A percentile compares a stretch with the other conserved stretches of the same genome.
These are phyloP conservation scores for Drosophila bifasciata DNA, from an alignment of 1,140 invertebrate species.

Conservation along the genomic window DNA sequence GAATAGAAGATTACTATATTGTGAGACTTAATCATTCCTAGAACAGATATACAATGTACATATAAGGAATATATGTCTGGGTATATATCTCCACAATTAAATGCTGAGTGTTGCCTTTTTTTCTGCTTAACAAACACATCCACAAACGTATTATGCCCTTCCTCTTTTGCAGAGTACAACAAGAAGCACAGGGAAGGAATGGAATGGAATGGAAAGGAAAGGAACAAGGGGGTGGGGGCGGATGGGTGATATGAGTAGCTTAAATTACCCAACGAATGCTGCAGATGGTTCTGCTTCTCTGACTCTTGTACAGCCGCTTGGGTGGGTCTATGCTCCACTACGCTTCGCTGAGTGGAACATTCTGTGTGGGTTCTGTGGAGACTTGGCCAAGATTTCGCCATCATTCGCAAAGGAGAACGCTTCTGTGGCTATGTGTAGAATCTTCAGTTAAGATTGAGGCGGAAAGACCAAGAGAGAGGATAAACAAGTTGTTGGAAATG, in stretches of 20 bases:
- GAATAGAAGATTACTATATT: no score
- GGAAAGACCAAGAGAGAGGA: no score
- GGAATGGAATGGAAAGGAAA: not conserved
- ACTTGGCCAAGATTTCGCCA: not conserved
- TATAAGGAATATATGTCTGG: not conserved
- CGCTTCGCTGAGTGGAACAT: constrained; percentile 55
- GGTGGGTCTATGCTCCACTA: constrained; percentile 30
- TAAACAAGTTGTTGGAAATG: no score
- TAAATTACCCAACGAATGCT: constrained; percentile 66
- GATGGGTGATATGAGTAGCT: constrained; percentile 48
- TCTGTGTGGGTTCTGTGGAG: not conserved
- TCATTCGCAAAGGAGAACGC: not conserved
- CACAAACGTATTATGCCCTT: no score
- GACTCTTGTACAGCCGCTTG: constrained; percentile 25
- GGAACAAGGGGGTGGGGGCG: not conserved
- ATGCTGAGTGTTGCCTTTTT: no score
- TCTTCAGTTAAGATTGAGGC: no score
- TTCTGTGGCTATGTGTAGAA: no score
- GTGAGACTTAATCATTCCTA: no score
- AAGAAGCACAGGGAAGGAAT: not conserved
- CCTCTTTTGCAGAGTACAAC: no score
- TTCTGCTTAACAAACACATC: no score
- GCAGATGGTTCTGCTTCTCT: constrained; percentile 69
- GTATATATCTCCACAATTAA: no score
- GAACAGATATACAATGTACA: not conserved